Base-by-base conservation (phyloP, 2,888 invertebrate genomes). In the Chalcosyrphus nemorum region DNA sequence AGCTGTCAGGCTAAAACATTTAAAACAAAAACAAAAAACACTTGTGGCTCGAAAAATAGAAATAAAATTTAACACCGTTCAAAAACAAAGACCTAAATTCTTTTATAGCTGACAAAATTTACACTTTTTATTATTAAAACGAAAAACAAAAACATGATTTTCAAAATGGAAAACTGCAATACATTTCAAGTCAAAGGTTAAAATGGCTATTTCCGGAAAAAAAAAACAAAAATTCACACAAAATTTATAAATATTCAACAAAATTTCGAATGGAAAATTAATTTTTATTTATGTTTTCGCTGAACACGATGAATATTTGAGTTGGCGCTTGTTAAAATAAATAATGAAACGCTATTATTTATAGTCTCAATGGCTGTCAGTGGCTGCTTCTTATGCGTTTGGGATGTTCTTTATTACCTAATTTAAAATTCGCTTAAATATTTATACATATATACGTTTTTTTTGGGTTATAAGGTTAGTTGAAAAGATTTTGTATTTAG, bases 251-350 rank as follows among this genome's bases (percentile, higher is more conserved):
- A 35, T 56, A 45, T 70, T 43, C 47, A 57, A 27, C n/a, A n/a
- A 59, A 32, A 27, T 32, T 15, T 19, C 17, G 50, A 56, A 57
- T 66, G 38, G 38, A 24, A 65, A 35, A 65, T 32, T 75, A 29
- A 47, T 21, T 45, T 59, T 32, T 76, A 43, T 50, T 63, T 63
- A 66, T 66, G 54, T 19, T 57, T 57, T 29, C 11, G 11, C 24
- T 21, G 15, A 50, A n/a, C n/a, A n/a, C n/a, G n/a, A n/a, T n/a
- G n/a, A 35, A 21, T 7, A 56, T 17, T 27, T 9, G 52, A 17
- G 15, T 57, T 38, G 57, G 38, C 13, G 57, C 17, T 11, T 43
- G 57, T 57, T 57, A 38, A 7, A 21, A n/a, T 41, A 9, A 43
- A 43, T 27, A 43, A 43, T 43, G 7, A 11, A 4, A 38, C 4